Base-by-base conservation (phyloP, 2,113 vertebrate genomes). In the Nannospalax galili region DNA sequence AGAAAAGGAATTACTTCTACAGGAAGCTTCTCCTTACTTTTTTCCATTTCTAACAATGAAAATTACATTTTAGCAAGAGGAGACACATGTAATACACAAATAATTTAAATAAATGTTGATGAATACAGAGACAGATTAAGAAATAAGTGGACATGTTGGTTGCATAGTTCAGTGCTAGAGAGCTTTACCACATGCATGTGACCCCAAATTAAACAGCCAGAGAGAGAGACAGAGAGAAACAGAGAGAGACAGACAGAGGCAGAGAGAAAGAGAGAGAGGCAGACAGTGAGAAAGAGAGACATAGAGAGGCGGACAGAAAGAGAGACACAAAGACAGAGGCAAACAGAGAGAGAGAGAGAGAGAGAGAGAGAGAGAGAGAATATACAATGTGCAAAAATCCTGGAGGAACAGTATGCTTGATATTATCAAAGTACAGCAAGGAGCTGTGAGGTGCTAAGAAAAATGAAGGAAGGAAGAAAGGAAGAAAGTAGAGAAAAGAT, bases 101-200 rank as follows among this genome's bases (percentile, higher is more conserved):
- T 79, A 88, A 80, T 93, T 90, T 74, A 93, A 81, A 67, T 67
- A 86, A 48, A 78, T 60, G 7, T 11, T 72, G 42, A 32, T 69
- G 32, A 81, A 28, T 73, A 40, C 6, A 62, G 32, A 52, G 40
- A 79, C 72, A 85, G 93, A 60, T 26, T 67, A 74, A 67, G 26
- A 52, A 70, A 48, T 24, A 60, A 77, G 79, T 62, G 9, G 32
- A 82, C 65, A 4, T 4, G 19, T 40, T 48, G 16, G 40, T 32
- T 84, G 15, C 7, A 48, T 35, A 24, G 40, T 17, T 45, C 40
- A 65, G 24, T 40, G 79, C 4, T 37, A 40, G 40, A 75, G 26
- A 6, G 26, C 73, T 75, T 16, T 6, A 11, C 30, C 42, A 28
- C 40, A 30, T 26, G 24, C 26, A 30, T n/a, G 73, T 45, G 40